A percentile compares a stretch with the other conserved stretches of the same genome.
phyloP scores from a whole-genome alignment of 2,113 vertebrate species.

The Panthera uncia region DNA sequence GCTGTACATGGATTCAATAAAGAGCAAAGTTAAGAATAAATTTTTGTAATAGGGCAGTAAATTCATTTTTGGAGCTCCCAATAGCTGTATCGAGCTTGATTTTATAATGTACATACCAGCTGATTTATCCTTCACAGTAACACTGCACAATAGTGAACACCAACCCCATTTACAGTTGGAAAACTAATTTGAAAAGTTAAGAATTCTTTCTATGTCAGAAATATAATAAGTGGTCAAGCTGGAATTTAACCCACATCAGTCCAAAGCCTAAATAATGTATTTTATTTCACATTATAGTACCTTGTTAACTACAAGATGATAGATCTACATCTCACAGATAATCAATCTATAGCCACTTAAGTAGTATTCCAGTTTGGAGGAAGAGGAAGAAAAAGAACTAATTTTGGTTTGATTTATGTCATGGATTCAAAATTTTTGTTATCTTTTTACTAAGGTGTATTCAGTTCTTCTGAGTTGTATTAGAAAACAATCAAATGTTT shows the following conservation, averaged over 20 bases:
- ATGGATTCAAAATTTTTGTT: constrained; percentile 37
- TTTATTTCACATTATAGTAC: background rate
- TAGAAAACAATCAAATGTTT: constrained; percentile 33
- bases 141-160: background rate
- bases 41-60: background rate
- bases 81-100: background rate
- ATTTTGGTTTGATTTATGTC: background rate
- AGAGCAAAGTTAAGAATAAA: background rate
- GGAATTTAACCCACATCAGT: background rate
- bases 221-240: background rate
- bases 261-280: background rate
- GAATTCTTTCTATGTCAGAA: background rate
- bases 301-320: background rate
- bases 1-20: background rate
- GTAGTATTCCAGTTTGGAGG: background rate
- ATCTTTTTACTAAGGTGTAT: background rate
- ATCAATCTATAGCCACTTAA: background rate
- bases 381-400: background rate
- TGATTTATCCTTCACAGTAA: background rate
- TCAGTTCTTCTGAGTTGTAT: background rate
- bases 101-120: background rate
- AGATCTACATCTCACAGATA: background rate
- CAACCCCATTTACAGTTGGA: background rate
- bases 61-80: background rate
- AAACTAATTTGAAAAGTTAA: background rate